Evolutionary conservation across 64 coral and sea anemone species (phyloP).

Genomic region (Actinia tenebrosa): DNA sequence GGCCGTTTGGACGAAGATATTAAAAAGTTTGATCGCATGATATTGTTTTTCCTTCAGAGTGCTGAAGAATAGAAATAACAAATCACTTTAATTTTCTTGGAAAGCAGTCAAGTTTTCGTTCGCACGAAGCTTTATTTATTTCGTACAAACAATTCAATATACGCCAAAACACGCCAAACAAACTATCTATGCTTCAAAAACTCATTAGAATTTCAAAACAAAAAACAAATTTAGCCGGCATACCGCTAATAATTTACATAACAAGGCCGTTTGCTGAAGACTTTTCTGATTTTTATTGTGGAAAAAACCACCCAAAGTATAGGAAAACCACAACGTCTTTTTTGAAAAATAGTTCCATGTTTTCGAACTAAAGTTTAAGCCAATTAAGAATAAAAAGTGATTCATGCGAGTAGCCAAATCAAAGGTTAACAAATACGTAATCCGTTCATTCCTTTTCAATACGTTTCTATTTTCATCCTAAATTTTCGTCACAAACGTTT

Average conservation of each 20-base stretch:
- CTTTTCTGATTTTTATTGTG: not conserved
- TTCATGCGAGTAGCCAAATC: too few species aligned
- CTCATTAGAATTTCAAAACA: constrained; percentile 10
- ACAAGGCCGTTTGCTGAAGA: not conserved
- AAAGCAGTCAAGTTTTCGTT: not conserved
- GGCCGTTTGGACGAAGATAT: not conserved
- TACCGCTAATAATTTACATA: not conserved
- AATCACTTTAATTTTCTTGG: not conserved
- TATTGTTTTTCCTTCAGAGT: not conserved
- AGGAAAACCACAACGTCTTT: not conserved
- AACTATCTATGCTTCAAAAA: constrained; percentile 1
- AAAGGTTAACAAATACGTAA: too few species aligned
- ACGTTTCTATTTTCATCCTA: not conserved
- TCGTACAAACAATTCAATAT: not conserved
- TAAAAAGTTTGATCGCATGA: not conserved
- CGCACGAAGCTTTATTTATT: not conserved
- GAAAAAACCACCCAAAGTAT: not conserved
- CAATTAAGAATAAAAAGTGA: too few species aligned
- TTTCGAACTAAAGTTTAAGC: too few species aligned
- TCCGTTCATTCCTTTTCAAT: not conserved
- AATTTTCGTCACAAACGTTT: not conserved
- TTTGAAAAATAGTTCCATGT: too few species aligned
- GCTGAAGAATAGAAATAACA: not conserved
- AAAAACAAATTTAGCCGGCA: not conserved
- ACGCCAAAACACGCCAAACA: not conserved